A percentile compares a stretch with the other conserved stretches of the same genome.
phyloP scores from a whole-genome alignment of 2,888 invertebrate species.

The Vannuccia rotundouncinata region DNA sequence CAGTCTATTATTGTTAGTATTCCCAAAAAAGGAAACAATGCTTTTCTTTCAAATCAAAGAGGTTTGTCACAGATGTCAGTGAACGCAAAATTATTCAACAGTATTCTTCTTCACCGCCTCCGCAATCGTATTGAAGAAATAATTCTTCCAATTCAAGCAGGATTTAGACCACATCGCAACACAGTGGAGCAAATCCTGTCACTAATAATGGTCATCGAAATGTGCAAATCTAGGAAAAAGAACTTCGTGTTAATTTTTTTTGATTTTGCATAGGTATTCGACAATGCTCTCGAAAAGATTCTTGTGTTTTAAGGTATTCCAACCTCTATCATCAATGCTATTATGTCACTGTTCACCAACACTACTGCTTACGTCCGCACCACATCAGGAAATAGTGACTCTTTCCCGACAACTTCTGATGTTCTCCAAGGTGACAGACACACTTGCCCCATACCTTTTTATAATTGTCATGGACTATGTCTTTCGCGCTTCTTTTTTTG shows the following conservation, averaged over 20 bases:
- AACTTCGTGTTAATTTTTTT: conserved; percentile 8
- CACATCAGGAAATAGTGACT: neutral
- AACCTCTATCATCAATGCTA: neutral
- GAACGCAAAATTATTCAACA: conserved; percentile 11
- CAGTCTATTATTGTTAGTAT: too few relatives aligned
- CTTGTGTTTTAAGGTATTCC: neutral
- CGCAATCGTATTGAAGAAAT: neutral
- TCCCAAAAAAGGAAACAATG: too few relatives aligned
- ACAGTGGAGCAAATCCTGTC: conserved; percentile 8
- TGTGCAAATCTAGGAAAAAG: conserved; percentile 23
- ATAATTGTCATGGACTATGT: neutral
- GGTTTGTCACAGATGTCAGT: conserved; percentile 10
- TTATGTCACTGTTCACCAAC: neutral
- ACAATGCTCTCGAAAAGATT: neutral
- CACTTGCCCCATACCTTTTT: neutral
- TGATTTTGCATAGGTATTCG: neutral
- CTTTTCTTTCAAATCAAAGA: conserved; percentile 13
- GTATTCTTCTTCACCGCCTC: neutral
- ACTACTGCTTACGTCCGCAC: neutral
- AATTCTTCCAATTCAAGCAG: neutral
- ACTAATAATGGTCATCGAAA: neutral
- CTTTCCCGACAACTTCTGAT: neutral
- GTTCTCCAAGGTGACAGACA: neutral
- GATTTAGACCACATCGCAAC: neutral
- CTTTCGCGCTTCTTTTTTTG: neutral